Evolutionary conservation across 2,888 invertebrate species (phyloP).

Genomic region (Aelia acuminata): DNA sequence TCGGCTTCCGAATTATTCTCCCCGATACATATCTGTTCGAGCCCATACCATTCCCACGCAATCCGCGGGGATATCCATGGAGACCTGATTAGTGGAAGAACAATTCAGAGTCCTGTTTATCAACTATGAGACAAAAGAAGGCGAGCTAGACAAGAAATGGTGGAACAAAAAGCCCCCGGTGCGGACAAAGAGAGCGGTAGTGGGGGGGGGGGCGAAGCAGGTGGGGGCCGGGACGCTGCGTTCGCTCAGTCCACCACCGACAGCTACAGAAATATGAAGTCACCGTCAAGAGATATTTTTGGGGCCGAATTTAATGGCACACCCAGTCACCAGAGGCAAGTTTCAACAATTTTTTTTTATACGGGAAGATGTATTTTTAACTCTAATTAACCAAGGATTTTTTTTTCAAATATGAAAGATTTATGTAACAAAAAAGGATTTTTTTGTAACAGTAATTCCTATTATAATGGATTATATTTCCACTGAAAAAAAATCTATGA

Average conservation of each 20-base stretch:
- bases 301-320: conserved; percentile 68
- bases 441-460: too few species aligned
- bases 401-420: too few species aligned
- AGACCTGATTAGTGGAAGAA: conserved; percentile 29
- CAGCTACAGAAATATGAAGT: conserved; percentile 68
- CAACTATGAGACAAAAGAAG: conserved; percentile 24
- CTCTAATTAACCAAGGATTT: too few species aligned
- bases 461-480: too few species aligned
- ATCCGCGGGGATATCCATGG: conserved; percentile 15
- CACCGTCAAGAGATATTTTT: conserved; percentile 69
- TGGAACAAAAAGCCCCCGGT: background rate
- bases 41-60: background rate
- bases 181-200: background rate
- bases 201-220: background rate
- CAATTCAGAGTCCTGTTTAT: conserved; percentile 30
- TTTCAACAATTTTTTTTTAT: background rate
- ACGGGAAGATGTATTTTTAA: background rate
- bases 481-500: too few species aligned
- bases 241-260: conserved; percentile 3
- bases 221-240: background rate
- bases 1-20: background rate
- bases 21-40: background rate
- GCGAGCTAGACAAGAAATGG: background rate
- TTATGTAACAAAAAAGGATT: too few species aligned
- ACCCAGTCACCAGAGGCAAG: conserved; percentile 68